Evolutionary conservation across 2,113 vertebrate genomes (phyloP), one percentile per base, ranked within the genome.

Genomic region (Chinchilla lanigera): DNA sequence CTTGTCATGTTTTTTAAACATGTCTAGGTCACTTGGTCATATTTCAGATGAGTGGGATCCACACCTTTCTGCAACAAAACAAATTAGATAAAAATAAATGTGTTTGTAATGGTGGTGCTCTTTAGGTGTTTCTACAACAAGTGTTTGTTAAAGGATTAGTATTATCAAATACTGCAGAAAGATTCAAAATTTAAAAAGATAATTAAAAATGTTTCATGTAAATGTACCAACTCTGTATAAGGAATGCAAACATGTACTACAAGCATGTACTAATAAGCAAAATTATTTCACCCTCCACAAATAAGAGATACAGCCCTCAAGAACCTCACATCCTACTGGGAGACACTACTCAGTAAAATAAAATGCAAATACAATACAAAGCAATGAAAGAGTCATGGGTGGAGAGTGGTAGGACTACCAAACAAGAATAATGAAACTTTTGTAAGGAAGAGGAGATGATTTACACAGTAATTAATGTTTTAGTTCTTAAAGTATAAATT

Each of bases 1-100:
- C n/a, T 89, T 97, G 20, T 65, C 75, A 71, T 81, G 7, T n/a
- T 75, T 95, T 90, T 95, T 93, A 96, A n/a, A 88, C 3, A 61
- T 24, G 22, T n/a, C n/a, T 92, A 69, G 83, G 69, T 82, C 85
- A 90, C 12, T 80, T 82, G 2, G n/a, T 85, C 95, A 30, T 24
- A 63, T 80, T 95, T 96, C 90, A 83, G 19, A 50, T 83, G 10
- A 78, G 73, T 41, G 85, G 65, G 77, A 90, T 35, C 38, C 52
- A 89, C 95, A 20, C 10, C 9, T 26, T 90, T 93, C 41, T 69
- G 30, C 22, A 60, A 96, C 30, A 44, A 38, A 77, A 47, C 6
- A 89, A 97, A 69, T 3, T 52, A 26, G 58, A 61, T 78, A 69
- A 85, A 60, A 81, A 87, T 63, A 92, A 81, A 20, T 77, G 96